These are phyloP conservation scores for Plagodis pulveraria DNA, from an alignment of 2,888 invertebrate genomes.

Conservation along the genomic window DNA sequence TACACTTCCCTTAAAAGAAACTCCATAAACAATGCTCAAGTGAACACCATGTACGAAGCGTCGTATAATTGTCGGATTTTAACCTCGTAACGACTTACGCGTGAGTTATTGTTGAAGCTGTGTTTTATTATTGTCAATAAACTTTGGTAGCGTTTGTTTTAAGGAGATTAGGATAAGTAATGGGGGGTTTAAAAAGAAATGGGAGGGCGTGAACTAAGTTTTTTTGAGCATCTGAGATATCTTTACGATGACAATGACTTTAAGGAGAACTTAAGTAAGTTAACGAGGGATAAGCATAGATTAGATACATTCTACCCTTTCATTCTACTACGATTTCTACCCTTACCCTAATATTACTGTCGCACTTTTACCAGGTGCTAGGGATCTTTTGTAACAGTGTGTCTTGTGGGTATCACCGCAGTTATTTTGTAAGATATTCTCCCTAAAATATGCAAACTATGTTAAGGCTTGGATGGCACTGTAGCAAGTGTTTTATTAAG, in stretches of 20 bases:
- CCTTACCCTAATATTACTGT: too few relatives aligned
- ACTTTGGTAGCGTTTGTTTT: conserved; percentile 29
- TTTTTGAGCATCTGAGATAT: not conserved
- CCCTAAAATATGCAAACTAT: too few relatives aligned
- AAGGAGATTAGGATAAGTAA: conserved; percentile 24
- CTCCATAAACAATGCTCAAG: conserved; percentile 68
- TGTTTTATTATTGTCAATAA: conserved; percentile 39
- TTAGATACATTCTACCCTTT: too few relatives aligned
- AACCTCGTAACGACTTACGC: conserved; percentile 57
- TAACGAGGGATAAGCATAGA: too few relatives aligned
- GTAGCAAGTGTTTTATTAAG: too few relatives aligned
- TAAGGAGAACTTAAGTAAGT: not conserved
- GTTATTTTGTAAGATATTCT: too few relatives aligned
- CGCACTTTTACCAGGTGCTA: too few relatives aligned
- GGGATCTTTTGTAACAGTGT: too few relatives aligned
- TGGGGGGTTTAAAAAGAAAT: conserved; percentile 32
- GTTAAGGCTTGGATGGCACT: too few relatives aligned
- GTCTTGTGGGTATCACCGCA: too few relatives aligned
- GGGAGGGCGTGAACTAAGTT: conserved; percentile 4
- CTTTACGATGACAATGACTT: not conserved
- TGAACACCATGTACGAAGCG: conserved; percentile 50
- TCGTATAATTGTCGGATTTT: conserved; percentile 67
- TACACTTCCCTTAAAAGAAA: conserved; percentile 59
- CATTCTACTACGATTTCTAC: too few relatives aligned
- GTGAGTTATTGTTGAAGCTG: conserved; percentile 32